These are phyloP conservation scores for Archilochus colubris DNA, from an alignment of 2,113 vertebrate genomes.

Conservation along the genomic window DNA sequence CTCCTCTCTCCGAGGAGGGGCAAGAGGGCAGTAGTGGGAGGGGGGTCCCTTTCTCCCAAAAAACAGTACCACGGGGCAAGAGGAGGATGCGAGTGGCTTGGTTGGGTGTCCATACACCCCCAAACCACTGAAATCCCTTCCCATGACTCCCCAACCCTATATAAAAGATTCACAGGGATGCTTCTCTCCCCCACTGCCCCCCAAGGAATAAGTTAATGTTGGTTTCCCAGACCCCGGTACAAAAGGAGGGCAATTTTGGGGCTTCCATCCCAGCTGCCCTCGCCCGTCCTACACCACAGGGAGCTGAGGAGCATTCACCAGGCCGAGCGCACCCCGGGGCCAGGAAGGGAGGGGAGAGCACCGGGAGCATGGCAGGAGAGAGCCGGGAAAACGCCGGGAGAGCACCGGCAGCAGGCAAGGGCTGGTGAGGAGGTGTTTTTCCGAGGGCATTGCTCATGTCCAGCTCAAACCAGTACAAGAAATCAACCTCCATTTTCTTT, in stretches of 20 bases:
- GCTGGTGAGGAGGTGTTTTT: conserved; percentile 58
- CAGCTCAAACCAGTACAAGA: conserved; percentile 77
- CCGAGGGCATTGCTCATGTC: conserved; percentile 67
- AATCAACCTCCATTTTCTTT: conserved; percentile 80
- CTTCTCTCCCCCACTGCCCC: neutral
- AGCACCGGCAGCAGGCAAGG: neutral
- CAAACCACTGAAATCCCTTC: neutral
- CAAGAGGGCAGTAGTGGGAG: neutral
- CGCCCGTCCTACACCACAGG: accelerated
- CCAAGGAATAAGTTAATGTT: neutral
- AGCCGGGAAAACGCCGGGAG: neutral
- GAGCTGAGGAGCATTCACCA: conserved; percentile 48
- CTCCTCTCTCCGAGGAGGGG: neutral
- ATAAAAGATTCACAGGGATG: neutral
- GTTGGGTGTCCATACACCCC: neutral
- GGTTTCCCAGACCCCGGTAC: neutral
- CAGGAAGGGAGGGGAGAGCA: neutral
- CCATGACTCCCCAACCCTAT: neutral
- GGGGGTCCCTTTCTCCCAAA: neutral
- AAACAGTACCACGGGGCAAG: neutral
- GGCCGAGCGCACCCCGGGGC: neutral
- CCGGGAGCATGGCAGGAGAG: neutral
- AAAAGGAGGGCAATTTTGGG: neutral
- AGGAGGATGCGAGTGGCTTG: neutral
- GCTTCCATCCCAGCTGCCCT: neutral